Base-by-base conservation (phyloP, 1,140 invertebrate species). In the Drosophila pruinosa region DNA sequence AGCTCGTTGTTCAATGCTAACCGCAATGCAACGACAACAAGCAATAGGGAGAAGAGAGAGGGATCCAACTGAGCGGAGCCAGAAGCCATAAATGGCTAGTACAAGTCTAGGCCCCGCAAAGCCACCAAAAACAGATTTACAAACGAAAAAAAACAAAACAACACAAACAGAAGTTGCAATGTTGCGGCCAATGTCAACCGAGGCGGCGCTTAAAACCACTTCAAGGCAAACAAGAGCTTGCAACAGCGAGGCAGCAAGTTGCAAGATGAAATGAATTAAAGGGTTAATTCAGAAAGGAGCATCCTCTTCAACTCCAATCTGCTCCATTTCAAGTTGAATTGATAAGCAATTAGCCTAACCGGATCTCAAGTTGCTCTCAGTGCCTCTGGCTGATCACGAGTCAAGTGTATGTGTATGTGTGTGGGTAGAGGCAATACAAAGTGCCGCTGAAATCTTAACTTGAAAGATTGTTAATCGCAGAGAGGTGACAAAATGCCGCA, bases 81-180 rank as follows among this genome's bases (percentile, higher is more conserved):
- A 80, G 82, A 86, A 86, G 81, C 81, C 81, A 86, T 86, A 86
- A 86, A 86, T 81, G 81, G 81, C 74, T 86, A 86, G 78, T 81
- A 88, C 81, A 78, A 86, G 81, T 86, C 81, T 88, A 88, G 73
- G 76, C 63, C 79, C 68, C 15, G 75, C 12, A 22, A 72, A 54
- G 54, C 34, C 39, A 69, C 57, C 78, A 74, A 81, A 63, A 78
- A 77, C 78, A 59, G 64, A 67, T 43, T 31, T 31, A 61, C 15
- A 52, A 67, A 34, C 31, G 31, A 10, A 34, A 34, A 4, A 12
- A 4, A 24, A 38, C 21, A 45, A 14, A 36, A 62, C 48, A 39
- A 59, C 26, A 59, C 15, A 43, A 58, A 68, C 38, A 77, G 65
- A 85, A 68, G 72, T 72, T 85, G 75, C 81, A 85, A 86, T 85